Percentiles rank a stretch among this genome's conserved stretches.
These are phyloP conservation scores for Phenganax marumi DNA, from an alignment of 92 coral and sea anemone genomes.

Conservation along the genomic window DNA sequence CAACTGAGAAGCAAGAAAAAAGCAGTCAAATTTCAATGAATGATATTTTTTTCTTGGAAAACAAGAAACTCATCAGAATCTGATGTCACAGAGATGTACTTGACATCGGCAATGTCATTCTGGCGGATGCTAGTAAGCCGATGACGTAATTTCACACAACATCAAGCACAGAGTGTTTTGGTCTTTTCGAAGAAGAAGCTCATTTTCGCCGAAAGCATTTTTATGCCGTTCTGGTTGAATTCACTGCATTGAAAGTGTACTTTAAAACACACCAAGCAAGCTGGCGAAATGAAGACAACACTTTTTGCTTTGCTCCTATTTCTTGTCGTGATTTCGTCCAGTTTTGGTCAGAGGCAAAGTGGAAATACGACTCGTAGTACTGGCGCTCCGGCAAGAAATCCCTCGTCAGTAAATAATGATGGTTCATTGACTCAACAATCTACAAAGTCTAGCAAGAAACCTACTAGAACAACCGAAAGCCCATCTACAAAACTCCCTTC, in stretches of 20 bases:
- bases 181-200: not conserved
- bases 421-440: not conserved
- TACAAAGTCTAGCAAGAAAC: not conserved
- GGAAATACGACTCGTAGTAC: conserved; percentile 17
- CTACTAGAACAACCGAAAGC: not conserved
- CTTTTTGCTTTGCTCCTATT: not conserved
- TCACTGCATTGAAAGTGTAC: not conserved
- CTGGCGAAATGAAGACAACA: conserved; percentile 8
- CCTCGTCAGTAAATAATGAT: conserved; percentile 5
- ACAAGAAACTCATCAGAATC: too few species aligned
- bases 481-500: too few species aligned
- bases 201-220: not conserved
- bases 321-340: conserved; percentile 3
- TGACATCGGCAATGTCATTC: not conserved
- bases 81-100: too few species aligned
- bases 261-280: not conserved
- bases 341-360: not conserved
- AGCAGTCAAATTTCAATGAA: too few species aligned
- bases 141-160: conserved; percentile 8
- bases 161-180: not conserved
- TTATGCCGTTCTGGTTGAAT: not conserved
- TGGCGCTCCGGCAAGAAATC: not conserved
- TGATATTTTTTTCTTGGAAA: too few species aligned
- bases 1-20: too few species aligned
- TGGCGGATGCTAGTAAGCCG: not conserved